A percentile compares a stretch with the other conserved stretches of the same genome.
Evolutionary conservation across 2,888 invertebrate species (phyloP).

Genomic region (Pachydiplax longipennis): DNA sequence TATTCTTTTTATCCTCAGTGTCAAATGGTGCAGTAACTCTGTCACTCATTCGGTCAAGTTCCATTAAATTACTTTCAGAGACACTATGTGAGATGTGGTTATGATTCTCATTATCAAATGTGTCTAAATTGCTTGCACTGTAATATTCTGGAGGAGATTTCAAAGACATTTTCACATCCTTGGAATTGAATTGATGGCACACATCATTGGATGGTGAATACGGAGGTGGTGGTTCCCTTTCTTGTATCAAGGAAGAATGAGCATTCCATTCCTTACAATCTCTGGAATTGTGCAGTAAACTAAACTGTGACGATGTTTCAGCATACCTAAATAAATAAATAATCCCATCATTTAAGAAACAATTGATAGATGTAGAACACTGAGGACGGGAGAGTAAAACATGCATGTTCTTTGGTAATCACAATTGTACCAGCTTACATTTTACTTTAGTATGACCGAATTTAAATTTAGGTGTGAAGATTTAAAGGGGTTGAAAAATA

Average conservation of each 20-base stretch:
- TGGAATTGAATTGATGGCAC: neutral
- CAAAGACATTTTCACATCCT: neutral
- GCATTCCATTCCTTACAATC: neutral
- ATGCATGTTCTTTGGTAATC: too few relatives aligned
- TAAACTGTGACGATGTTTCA: neutral
- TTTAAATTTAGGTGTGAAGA: too few relatives aligned
- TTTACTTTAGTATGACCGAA: too few relatives aligned
- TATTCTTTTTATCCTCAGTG: neutral
- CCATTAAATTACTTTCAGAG: conserved; percentile 8
- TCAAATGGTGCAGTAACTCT: neutral
- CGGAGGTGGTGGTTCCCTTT: conserved; percentile 5
- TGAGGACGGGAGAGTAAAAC: too few relatives aligned
- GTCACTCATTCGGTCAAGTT: neutral
- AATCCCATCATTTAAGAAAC: too few relatives aligned
- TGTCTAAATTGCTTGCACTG: neutral
- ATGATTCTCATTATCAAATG: neutral
- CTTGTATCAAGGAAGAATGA: neutral
- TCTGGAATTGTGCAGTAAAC: neutral
- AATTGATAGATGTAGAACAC: too few relatives aligned
- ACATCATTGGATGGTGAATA: neutral
- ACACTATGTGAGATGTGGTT: neutral
- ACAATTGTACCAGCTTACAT: too few relatives aligned
- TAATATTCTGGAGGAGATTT: neutral
- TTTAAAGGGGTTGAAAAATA: too few relatives aligned
- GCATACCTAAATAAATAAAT: too few relatives aligned